These are phyloP conservation scores for Callorhinus ursinus DNA, from an alignment of 2,113 vertebrate species.

Conservation along the genomic window DNA sequence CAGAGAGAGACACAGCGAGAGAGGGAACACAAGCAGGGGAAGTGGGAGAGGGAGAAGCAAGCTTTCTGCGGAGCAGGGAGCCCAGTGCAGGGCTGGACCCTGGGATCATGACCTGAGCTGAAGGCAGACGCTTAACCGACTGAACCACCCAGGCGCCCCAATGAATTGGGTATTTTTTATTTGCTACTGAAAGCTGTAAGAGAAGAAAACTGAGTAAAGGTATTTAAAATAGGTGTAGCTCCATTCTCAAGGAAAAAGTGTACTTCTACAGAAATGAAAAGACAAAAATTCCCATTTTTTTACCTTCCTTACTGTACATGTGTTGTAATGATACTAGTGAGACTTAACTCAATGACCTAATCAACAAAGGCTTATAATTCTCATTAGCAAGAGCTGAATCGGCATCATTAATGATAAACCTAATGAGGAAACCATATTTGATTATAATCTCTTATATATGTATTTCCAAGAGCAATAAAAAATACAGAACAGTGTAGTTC, in stretches of 20 bases:
- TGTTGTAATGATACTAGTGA: background rate
- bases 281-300: background rate
- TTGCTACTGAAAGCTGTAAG: background rate
- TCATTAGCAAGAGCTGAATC: conserved; percentile 78
- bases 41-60: too few species aligned
- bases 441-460: conserved; percentile 77
- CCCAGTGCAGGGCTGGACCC: too few species aligned
- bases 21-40: too few species aligned
- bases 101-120: too few species aligned
- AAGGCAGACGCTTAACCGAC: too few species aligned
- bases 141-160: too few species aligned
- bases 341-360: conserved; percentile 67
- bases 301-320: background rate
- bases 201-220: background rate
- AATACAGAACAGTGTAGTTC: background rate
- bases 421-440: conserved; percentile 67
- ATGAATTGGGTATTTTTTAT: background rate
- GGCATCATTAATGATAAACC: conserved; percentile 76
- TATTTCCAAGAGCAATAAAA: conserved; percentile 31
- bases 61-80: too few species aligned
- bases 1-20: too few species aligned
- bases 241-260: background rate
- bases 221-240: background rate
- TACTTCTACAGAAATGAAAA: conserved; percentile 18
- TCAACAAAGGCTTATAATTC: conserved; percentile 75